phyloP scores from a whole-genome alignment of 1,140 invertebrate genomes.

The Lordiphosa collinella region DNA sequence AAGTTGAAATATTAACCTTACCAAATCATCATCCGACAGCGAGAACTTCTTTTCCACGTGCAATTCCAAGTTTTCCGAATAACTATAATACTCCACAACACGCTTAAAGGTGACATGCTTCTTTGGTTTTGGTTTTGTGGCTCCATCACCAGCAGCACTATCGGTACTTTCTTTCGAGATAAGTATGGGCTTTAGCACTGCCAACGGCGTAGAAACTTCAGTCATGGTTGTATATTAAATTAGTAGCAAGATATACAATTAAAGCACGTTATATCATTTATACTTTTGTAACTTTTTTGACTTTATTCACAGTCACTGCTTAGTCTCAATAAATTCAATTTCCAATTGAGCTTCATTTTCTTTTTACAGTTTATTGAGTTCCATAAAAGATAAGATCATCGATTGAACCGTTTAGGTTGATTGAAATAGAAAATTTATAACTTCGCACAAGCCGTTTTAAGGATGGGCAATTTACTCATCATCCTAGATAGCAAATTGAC shows the following conservation, averaged over 20 bases:
- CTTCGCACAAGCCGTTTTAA: slow-evolving; percentile 11
- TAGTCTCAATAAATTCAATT: too few species aligned
- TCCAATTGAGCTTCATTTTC: background rate
- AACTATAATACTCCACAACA: slow-evolving; percentile 20
- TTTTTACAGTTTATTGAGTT: background rate
- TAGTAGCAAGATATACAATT: background rate
- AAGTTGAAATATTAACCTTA: background rate
- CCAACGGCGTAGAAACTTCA: background rate
- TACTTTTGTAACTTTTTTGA: too few species aligned
- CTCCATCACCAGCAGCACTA: too few species aligned
- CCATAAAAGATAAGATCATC: slow-evolving; percentile 27
- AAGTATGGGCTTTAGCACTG: slow-evolving; percentile 17
- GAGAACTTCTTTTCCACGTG: background rate
- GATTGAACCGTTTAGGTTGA: slow-evolving; percentile 48
- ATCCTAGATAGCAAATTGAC: slow-evolving; percentile 44
- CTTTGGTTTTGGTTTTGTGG: background rate
- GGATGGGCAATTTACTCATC: slow-evolving; percentile 39
- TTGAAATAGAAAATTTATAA: slow-evolving; percentile 38
- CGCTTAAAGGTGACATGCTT: slow-evolving; percentile 41
- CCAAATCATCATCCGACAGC: background rate
- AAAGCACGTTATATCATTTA: background rate
- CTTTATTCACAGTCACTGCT: too few species aligned
- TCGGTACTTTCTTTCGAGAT: slow-evolving; percentile 1
- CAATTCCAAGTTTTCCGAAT: slow-evolving; percentile 11
- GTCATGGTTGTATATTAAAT: slow-evolving; percentile 2